phyloP scores from a whole-genome alignment of 2,888 invertebrate species.

The Lutraria lutraria region DNA sequence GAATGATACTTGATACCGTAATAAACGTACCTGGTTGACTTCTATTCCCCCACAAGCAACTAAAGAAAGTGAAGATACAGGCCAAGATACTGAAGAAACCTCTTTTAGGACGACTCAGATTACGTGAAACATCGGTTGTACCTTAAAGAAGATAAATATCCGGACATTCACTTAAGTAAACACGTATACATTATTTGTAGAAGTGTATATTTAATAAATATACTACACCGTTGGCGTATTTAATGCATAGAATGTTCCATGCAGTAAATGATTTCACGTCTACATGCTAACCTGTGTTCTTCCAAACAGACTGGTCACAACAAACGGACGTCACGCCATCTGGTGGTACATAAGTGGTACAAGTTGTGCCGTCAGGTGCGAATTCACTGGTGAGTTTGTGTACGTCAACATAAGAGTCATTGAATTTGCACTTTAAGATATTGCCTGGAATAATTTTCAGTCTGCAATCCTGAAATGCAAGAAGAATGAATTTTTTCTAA shows the following conservation, averaged over 20 bases:
- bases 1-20: too few species aligned
- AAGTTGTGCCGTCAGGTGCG: neutral
- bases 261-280: too few species aligned
- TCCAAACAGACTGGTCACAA: constrained; percentile 14
- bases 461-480: constrained; percentile 9
- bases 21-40: neutral
- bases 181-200: too few species aligned
- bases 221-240: too few species aligned
- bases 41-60: constrained; percentile 30
- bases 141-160: too few species aligned
- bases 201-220: too few species aligned
- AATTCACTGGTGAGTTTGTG: neutral
- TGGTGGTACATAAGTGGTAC: neutral
- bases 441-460: neutral
- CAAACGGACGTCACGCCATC: neutral
- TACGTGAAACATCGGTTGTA: neutral
- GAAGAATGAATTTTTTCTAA: too few species aligned
- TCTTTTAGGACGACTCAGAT: neutral
- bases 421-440: neutral
- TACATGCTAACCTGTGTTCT: neutral
- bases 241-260: too few species aligned
- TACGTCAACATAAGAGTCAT: neutral
- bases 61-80: constrained; percentile 25
- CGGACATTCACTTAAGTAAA: too few species aligned
- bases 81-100: neutral